Conservation (phyloP, 92 coral and sea anemone species). For the Epizoanthus scotinus region DNA sequence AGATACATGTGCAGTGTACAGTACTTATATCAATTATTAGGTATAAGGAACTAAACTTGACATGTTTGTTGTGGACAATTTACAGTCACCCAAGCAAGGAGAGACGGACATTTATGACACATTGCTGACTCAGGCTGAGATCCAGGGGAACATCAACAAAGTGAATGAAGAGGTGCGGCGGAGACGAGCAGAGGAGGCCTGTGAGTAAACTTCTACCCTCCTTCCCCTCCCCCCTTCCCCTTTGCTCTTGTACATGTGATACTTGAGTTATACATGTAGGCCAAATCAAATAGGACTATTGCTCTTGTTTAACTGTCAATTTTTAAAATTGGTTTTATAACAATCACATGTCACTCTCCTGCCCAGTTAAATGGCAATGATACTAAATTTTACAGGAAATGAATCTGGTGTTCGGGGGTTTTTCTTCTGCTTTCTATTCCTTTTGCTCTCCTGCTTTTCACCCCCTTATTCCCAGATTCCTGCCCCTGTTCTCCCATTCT, state of each 20-base stretch:
- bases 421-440: no score
- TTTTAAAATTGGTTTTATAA: no score
- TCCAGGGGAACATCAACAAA: conserved; percentile 90
- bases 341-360: no score
- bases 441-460: no score
- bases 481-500: not conserved
- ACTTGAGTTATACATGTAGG: no score
- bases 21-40: not conserved
- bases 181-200: conserved; percentile 71
- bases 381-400: no score
- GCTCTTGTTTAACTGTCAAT: no score
- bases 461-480: no score
- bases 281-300: no score
- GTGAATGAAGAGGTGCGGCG: conserved; percentile 82
- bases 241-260: no score
- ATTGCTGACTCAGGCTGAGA: conserved; percentile 92
- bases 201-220: conserved; percentile 30
- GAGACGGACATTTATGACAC: conserved; percentile 90
- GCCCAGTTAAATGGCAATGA: no score
- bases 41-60: conserved; percentile 7
- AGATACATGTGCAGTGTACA: not conserved
- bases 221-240: not conserved
- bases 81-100: conserved; percentile 88
- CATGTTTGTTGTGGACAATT: not conserved
- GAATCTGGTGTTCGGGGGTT: no score